Evolutionary conservation across 2,888 invertebrate species (phyloP), one percentile per base, ranked within the genome.

Genomic region (Cheilosia scutellata): DNA sequence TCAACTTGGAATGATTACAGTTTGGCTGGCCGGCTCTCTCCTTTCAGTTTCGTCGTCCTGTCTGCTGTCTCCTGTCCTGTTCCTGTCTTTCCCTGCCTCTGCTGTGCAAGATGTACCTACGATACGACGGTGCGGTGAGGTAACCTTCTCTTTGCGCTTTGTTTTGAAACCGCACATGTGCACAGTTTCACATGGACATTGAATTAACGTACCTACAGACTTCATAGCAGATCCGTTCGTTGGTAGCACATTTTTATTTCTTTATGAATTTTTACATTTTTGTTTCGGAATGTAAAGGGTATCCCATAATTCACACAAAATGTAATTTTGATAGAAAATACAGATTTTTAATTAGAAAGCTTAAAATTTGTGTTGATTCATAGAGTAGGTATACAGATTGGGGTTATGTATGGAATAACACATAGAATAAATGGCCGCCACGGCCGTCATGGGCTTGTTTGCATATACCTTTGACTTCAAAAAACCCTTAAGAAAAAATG

Each of bases 141-240:
- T 74, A 57, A 79, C 74, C 74, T 83, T 79, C 49, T 83, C 72
- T 72, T 71, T 82, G 66, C 51, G 66, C 49, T 55, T 74, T 51
- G 42, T 60, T 71, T 80, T 57, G 68, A 70, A 75, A 80, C 75
- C 84, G 84, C 80, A 80, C 84, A 84, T 84, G 84, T 80, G 80
- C 84, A 84, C 84, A 75, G 29, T 74, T 72, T 63, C 58, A 78
- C 33, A 72, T 74, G 29, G 57, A 42, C 13, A 42, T 76, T 66
- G 31, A 20, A 4, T 55, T 55, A 4, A 20, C 4, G 47, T 27
- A 16, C 4, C 37, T 27, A 16, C 53, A n/a, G 84, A 84, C 49
- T 47, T 47, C 33, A 55, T 66, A 5, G 25, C 29, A 5, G 37
- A n/a, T 42, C 7, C 27, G 58, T 51, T 42, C 2, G 9, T 13